These are phyloP conservation scores for Chamaea fasciata DNA, from an alignment of 2,113 vertebrate species.

Conservation along the genomic window DNA sequence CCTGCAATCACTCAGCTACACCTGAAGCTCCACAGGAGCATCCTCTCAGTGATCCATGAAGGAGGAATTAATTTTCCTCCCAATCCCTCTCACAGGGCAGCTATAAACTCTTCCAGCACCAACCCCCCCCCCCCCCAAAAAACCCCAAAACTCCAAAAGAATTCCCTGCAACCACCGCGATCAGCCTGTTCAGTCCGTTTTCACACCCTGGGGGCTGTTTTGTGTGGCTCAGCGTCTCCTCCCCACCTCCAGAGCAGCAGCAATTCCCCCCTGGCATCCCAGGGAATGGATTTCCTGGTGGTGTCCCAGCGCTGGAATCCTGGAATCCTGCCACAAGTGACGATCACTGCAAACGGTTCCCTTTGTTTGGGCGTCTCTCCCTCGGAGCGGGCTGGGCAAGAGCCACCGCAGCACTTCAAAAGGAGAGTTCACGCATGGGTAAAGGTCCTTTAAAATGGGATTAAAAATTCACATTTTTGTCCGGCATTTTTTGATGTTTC, in stretches of 20 bases:
- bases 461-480: constrained; percentile 25
- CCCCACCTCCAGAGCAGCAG: not conserved
- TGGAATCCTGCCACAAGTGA: not conserved
- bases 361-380: not conserved
- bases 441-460: constrained; percentile 24
- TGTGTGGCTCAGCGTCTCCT: accelerated
- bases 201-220: no score
- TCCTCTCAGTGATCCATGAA: not conserved
- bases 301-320: not conserved
- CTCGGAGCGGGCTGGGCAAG: not conserved
- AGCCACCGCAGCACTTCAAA: not conserved
- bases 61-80: accelerated
- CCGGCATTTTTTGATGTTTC: not conserved
- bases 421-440: not conserved
- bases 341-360: accelerated
- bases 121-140: no score
- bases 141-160: not conserved
- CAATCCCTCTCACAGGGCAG: not conserved
- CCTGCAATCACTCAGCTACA: not conserved
- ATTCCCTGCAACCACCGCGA: not conserved
- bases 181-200: not conserved
- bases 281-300: not conserved
- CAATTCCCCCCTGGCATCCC: not conserved
- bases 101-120: not conserved
- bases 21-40: no score